Conservation (phyloP, 2,113 vertebrate genomes). For the Lynx canadensis region DNA sequence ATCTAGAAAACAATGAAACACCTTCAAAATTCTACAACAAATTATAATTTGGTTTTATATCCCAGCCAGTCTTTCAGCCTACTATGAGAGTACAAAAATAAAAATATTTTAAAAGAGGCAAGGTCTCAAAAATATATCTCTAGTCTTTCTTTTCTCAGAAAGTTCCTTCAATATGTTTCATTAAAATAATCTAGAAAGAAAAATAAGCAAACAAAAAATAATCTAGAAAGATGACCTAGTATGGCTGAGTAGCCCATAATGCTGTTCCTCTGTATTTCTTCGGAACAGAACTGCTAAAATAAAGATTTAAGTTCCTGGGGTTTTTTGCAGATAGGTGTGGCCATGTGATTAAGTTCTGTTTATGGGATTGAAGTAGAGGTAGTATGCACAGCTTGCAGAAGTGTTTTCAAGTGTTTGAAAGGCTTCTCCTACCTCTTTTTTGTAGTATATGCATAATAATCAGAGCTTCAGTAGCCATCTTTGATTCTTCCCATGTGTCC, state of each 20-base stretch:
- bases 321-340: background rate
- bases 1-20: background rate
- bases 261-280: background rate
- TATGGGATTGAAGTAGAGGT: background rate
- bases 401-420: background rate
- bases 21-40: background rate
- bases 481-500: background rate
- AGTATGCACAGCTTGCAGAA: background rate
- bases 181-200: background rate
- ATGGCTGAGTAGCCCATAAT: background rate
- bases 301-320: background rate
- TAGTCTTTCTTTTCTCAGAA: background rate
- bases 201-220: background rate
- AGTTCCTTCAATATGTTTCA: background rate
- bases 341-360: background rate
- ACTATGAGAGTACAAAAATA: background rate
- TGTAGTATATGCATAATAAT: fast-evolving
- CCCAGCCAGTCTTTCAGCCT: background rate
- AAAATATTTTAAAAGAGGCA: background rate
- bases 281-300: background rate
- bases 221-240: background rate
- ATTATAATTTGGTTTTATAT: background rate
- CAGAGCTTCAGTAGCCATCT: background rate
- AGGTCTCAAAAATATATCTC: background rate
- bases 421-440: background rate